Evolutionary conservation across 2,113 vertebrate species (phyloP).

Genomic region (Andinoacara biseriatus): DNA sequence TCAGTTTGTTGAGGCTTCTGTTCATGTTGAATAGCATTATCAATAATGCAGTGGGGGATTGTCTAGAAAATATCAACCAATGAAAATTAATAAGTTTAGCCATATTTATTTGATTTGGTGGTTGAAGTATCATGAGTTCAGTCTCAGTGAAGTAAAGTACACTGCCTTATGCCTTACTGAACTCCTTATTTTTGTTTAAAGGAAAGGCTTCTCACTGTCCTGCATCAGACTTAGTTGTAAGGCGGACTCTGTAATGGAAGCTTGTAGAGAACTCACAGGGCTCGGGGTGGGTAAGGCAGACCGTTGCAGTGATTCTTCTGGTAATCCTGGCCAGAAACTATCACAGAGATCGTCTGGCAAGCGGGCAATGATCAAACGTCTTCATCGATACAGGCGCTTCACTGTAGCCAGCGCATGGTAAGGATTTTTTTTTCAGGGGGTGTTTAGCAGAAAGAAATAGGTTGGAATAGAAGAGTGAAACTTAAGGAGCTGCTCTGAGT

Average conservation of each 20-base stretch:
- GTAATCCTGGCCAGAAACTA: slow-evolving; percentile 78
- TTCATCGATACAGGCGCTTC: slow-evolving; percentile 88
- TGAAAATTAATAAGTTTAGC: not conserved
- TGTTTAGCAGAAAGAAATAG: not conserved
- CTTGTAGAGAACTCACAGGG: slow-evolving; percentile 74
- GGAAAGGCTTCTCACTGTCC: not conserved
- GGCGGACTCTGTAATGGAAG: slow-evolving; percentile 47
- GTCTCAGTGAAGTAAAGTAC: no score
- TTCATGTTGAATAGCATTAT: not conserved
- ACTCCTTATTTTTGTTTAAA: not conserved
- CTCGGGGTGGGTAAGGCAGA: slow-evolving; percentile 48
- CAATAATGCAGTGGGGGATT: not conserved
- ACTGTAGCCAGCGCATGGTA: slow-evolving; percentile 91
- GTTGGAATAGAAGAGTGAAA: not conserved
- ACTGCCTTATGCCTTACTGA: no score
- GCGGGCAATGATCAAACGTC: slow-evolving; percentile 87
- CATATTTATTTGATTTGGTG: not conserved
- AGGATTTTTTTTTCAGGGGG: slow-evolving; percentile 40
- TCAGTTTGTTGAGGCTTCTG: not conserved
- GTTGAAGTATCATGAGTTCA: not conserved
- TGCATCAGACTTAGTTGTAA: not conserved
- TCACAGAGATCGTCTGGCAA: slow-evolving; percentile 88
- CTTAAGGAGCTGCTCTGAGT: not conserved
- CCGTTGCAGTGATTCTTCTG: slow-evolving; percentile 75
- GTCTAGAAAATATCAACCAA: not conserved